These are phyloP conservation scores for Atrina japonica DNA, from an alignment of 2,888 invertebrate species.

Conservation along the genomic window DNA sequence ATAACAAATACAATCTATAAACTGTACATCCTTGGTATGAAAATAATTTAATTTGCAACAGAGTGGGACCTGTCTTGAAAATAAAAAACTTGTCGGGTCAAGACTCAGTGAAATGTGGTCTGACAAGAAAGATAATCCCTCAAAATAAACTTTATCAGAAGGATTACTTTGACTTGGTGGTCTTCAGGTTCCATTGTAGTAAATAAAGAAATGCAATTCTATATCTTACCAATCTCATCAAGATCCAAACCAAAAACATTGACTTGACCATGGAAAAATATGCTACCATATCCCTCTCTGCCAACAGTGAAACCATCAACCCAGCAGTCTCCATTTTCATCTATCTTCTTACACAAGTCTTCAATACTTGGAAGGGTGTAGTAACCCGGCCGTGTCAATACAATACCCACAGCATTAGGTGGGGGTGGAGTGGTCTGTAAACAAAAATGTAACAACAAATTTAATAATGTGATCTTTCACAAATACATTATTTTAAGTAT, in stretches of 20 bases:
- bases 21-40: no score
- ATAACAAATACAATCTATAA: no score
- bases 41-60: no score
- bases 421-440: conserved; percentile 65
- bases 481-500: background rate
- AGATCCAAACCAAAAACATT: conserved; percentile 92
- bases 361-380: conserved; percentile 94
- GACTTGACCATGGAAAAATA: conserved; percentile 90
- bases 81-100: no score
- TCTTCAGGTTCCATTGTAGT: no score
- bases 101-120: no score
- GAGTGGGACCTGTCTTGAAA: no score
- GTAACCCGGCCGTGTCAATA: conserved; percentile 90
- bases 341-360: conserved; percentile 86
- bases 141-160: no score
- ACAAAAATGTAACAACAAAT: background rate
- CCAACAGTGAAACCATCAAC: conserved; percentile 94
- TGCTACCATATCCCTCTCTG: conserved; percentile 93
- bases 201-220: no score
- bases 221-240: conserved; percentile 88
- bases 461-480: background rate
- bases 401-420: conserved; percentile 87
- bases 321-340: conserved; percentile 88
- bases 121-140: no score
- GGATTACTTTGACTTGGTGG: no score